Conservation (phyloP, 2,888 invertebrate species). For the Cyaniris semiargus region DNA sequence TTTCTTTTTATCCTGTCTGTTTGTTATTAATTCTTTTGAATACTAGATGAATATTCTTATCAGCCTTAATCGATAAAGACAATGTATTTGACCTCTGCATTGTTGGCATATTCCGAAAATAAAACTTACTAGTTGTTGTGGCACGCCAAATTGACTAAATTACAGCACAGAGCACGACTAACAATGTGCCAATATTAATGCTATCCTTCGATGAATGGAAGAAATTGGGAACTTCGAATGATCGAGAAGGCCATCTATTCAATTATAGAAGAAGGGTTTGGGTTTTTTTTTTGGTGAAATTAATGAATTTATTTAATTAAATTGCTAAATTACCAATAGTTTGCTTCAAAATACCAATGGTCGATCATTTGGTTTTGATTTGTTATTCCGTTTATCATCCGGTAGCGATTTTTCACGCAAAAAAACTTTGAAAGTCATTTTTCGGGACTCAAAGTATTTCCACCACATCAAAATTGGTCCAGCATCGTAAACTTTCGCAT, state of each 20-base stretch:
- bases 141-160: constrained; percentile 2
- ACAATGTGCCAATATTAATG: constrained; percentile 1
- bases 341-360: no score
- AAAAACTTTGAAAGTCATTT: no score
- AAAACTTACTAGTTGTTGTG: neutral
- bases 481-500: no score
- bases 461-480: no score
- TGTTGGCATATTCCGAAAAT: neutral
- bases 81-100: constrained; percentile 9
- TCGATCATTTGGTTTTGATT: no score
- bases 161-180: neutral
- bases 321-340: no score
- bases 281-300: neutral
- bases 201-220: neutral
- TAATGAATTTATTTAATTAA: no score
- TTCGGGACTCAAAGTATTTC: no score
- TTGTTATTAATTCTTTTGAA: no score
- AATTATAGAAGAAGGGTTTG: neutral
- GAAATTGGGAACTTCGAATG: neutral
- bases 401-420: no score
- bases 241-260: neutral
- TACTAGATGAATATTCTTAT: neutral
- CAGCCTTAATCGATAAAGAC: neutral
- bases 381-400: no score
- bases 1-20: no score